These are phyloP conservation scores for Coryphaenoides rupestris DNA, from an alignment of 2,113 vertebrate species.

Conservation along the genomic window DNA sequence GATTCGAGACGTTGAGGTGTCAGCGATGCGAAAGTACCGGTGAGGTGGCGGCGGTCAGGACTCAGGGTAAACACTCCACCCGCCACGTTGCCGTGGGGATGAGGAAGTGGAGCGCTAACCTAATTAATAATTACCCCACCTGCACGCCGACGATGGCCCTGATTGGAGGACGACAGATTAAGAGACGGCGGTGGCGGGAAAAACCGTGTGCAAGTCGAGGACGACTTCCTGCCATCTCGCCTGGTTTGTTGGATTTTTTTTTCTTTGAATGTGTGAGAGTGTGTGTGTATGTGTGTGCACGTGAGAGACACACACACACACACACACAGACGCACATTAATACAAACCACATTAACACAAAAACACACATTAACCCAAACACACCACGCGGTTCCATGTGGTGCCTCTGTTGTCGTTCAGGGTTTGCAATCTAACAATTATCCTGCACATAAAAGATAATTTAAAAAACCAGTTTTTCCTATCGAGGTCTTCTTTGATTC, in stretches of 20 bases:
- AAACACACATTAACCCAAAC: not conserved
- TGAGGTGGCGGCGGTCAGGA: too few species aligned
- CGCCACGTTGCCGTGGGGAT: slow-evolving; percentile 72
- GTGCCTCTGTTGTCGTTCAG: not conserved
- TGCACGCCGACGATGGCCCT: slow-evolving; percentile 66
- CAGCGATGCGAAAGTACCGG: too few species aligned
- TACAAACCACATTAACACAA: not conserved
- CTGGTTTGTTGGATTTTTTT: too few species aligned
- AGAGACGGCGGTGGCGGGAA: slow-evolving; percentile 27
- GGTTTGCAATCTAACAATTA: not conserved
- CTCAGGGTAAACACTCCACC: slow-evolving; percentile 72
- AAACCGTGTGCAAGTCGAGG: too few species aligned
- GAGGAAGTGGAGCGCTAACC: slow-evolving; percentile 66
- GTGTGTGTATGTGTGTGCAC: too few species aligned
- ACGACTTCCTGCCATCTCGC: too few species aligned
- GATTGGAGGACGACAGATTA: slow-evolving; percentile 58
- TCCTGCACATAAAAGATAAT: not conserved
- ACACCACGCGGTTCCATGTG: not conserved
- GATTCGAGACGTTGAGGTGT: too few species aligned
- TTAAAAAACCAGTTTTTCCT: not conserved
- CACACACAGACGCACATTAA: not conserved
- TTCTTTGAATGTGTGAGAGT: too few species aligned
- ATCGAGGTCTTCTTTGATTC: not conserved
- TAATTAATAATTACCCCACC: slow-evolving; percentile 74
- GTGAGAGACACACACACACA: not conserved